These are phyloP conservation scores for Nemotelus nigrinus DNA, from an alignment of 2,888 invertebrate species.

Conservation along the genomic window DNA sequence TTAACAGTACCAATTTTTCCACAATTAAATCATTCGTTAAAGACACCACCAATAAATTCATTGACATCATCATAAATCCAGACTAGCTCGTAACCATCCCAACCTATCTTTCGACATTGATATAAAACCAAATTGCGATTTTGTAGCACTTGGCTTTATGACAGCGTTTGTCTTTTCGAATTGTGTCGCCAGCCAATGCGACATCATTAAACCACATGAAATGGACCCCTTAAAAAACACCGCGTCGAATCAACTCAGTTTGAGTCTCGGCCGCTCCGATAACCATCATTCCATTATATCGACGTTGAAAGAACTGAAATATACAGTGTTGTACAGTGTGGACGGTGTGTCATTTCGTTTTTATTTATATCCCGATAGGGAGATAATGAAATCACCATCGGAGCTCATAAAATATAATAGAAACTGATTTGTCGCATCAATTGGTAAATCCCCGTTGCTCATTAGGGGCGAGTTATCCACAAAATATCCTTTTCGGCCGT, in stretches of 20 bases:
- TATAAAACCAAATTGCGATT: constrained; percentile 16
- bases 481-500: constrained; percentile 14
- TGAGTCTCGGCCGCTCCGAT: neutral
- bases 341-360: constrained; percentile 41
- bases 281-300: neutral
- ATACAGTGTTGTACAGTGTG: constrained; percentile 7
- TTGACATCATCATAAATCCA: constrained; percentile 25
- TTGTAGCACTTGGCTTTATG: constrained; percentile 42
- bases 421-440: constrained; percentile 48
- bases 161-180: neutral
- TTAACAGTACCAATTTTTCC: no score
- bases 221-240: constrained; percentile 16
- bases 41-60: neutral
- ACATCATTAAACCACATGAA: constrained; percentile 44
- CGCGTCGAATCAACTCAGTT: constrained; percentile 19
- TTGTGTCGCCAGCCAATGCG: constrained; percentile 8
- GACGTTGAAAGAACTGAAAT: neutral
- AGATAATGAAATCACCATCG: constrained; percentile 46
- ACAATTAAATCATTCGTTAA: no score
- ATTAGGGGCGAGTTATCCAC: constrained; percentile 35
- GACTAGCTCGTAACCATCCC: neutral
- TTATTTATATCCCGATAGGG: constrained; percentile 43
- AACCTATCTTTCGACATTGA: neutral
- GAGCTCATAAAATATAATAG: constrained; percentile 47
- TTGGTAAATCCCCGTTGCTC: constrained; percentile 46